Base-by-base conservation (phyloP, 2,797 vertebrate species). In the Garrulus glandarius region DNA sequence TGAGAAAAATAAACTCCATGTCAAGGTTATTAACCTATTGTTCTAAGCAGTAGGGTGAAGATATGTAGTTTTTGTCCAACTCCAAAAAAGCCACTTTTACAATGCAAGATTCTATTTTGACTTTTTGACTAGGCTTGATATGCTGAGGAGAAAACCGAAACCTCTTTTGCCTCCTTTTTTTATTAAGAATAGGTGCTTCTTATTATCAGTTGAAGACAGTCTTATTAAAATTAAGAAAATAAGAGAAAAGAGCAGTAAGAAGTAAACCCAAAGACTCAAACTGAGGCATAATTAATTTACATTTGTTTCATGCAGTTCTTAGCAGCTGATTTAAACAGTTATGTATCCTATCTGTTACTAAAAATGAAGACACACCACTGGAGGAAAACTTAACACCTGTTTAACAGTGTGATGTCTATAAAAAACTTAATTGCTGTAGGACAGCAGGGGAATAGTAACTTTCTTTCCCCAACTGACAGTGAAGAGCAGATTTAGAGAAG, bases 311-410 rank as follows among this genome's bases (percentile, higher is more conserved):
- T 37, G 55, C 47, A 63, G 47, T 44, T 86, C 53, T 21, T 55
- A 96, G 69, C 72, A 90, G 87, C 59, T 88, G 87, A 96, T 88
- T 92, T 63, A n/a, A 94, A 92, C 29, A 87, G 22, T 77, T 84
- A 92, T 9, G 22, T 21, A 34, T 69, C 72, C 44, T 92, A 78
- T 63, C 22, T 55, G 63, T 76, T 94, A 69, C 95, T 93, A 91
- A 95, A 97, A 95, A 92, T 78, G 84, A 84, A 94, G 82, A 65
- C 63, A 65, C 63, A 88, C 55, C 77, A 70, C 91, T 90, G 74
- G 63, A 92, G 77, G 90, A 91, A 95, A 96, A 93, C 91, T 92
- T 81, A 95, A 90, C 94, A 96, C 94, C 91, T 96, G 93, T 57
- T 95, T 93, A 97, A 85, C 89, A 94, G 87, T 95, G 82, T 86